Percentiles rank a stretch among this genome's conserved stretches.
Evolutionary conservation across 1,140 invertebrate genomes (phyloP).

Genomic region (Lasioglossum albipes): DNA sequence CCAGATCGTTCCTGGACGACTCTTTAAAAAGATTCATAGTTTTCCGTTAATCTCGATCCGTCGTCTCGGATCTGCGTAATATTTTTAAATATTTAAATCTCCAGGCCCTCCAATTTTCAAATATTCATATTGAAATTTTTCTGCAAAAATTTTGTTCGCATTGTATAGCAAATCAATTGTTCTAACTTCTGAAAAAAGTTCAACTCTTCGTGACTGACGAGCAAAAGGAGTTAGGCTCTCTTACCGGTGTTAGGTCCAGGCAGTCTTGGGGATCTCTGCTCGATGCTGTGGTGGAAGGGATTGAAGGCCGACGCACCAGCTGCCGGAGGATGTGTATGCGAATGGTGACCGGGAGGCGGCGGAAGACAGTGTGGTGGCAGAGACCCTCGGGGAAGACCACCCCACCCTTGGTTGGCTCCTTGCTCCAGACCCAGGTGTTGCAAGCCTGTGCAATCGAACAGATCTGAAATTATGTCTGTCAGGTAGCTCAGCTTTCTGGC

Average conservation of each 20-base stretch:
- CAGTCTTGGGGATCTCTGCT: conserved; percentile 76
- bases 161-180: no score
- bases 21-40: conserved; percentile 62
- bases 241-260: conserved; percentile 71
- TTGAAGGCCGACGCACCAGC: conserved; percentile 77
- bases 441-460: conserved; percentile 72
- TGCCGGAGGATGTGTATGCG: conserved; percentile 73
- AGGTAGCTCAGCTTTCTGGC: conserved; percentile 23
- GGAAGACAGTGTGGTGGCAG: conserved; percentile 77
- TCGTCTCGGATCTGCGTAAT: no score
- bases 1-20: conserved; percentile 74
- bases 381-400: conserved; percentile 75
- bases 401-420: conserved; percentile 75
- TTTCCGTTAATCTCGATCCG: not conserved
- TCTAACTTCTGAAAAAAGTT: no score
- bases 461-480: conserved; percentile 60
- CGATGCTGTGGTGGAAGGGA: conserved; percentile 77
- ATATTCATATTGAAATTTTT: no score
- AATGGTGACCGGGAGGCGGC: conserved; percentile 76
- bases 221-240: no score
- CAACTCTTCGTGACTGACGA: no score
- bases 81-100: no score
- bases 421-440: conserved; percentile 77
- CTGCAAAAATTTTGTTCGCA: no score
- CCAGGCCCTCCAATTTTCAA: no score